These are phyloP conservation scores for Porites evermanni DNA, from an alignment of 92 coral and sea anemone genomes.

Conservation along the genomic window DNA sequence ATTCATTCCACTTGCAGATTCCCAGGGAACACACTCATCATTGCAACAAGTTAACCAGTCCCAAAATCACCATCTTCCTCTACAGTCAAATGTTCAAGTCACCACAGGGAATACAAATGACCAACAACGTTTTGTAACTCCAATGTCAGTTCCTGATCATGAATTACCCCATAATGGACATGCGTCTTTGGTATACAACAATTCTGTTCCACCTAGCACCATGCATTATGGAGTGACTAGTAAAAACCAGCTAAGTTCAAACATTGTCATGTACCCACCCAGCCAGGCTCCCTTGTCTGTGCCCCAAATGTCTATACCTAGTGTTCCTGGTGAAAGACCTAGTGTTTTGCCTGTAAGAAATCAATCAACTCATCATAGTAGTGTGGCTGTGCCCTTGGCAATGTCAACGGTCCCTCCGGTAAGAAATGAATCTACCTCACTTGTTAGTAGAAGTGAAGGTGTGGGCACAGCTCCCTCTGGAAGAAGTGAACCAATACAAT, in stretches of 20 bases:
- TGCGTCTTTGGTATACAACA: background rate
- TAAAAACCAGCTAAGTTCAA: slow-evolving; percentile 15
- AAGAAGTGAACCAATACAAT: background rate
- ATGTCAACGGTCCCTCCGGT: background rate
- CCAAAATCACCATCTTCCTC: background rate
- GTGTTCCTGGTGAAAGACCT: background rate
- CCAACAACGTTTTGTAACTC: background rate
- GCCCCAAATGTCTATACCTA: background rate
- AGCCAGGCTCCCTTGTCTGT: background rate
- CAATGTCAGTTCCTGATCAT: background rate
- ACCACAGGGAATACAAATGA: background rate
- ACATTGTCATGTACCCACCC: slow-evolving; percentile 51
- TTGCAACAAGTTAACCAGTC: background rate
- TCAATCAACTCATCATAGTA: background rate
- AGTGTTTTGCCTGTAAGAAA: background rate
- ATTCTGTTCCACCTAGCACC: background rate
- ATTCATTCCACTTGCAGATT: slow-evolving; percentile 41
- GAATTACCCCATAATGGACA: background rate
- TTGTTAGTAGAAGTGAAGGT: too few species aligned
- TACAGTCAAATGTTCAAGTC: background rate
- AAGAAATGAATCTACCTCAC: background rate
- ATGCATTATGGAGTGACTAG: background rate
- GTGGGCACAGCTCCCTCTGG: background rate
- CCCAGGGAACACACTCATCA: background rate
- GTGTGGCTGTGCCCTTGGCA: background rate